These are phyloP conservation scores for Taurulus bubalis DNA, from an alignment of 2,113 vertebrate genomes.

Conservation along the genomic window DNA sequence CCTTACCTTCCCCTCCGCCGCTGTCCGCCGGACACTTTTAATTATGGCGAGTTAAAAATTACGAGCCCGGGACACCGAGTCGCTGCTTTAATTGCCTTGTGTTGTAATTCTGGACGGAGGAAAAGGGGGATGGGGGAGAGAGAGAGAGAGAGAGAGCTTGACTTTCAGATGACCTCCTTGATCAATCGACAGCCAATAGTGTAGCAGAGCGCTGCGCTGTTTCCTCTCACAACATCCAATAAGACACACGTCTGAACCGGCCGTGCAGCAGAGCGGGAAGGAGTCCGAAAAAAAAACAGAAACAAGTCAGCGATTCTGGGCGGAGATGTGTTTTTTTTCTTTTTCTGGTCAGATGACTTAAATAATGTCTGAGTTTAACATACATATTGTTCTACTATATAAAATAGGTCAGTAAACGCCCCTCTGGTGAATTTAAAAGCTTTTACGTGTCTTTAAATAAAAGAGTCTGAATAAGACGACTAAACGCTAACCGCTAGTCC, in stretches of 20 bases:
- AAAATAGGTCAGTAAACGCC: too few species aligned
- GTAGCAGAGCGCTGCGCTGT: slow-evolving; percentile 47
- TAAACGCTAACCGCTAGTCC: too few species aligned
- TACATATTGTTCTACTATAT: too few species aligned
- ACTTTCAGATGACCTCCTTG: slow-evolving; percentile 83
- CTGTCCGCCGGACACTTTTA: slow-evolving; percentile 77
- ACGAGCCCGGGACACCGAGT: slow-evolving; percentile 73
- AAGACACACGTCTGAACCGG: background rate
- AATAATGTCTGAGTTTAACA: too few species aligned
- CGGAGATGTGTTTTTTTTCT: too few species aligned
- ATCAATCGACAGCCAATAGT: slow-evolving; percentile 79
- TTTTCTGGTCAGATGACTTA: too few species aligned
- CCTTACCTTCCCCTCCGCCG: slow-evolving; percentile 33
- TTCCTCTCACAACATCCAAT: slow-evolving; percentile 19
- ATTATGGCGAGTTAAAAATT: slow-evolving; percentile 81
- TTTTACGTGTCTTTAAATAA: too few species aligned
- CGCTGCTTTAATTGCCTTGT: slow-evolving; percentile 75
- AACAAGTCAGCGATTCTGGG: too few species aligned
- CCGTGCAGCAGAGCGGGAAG: too few species aligned
- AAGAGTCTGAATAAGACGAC: too few species aligned
- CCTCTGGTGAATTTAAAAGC: too few species aligned
- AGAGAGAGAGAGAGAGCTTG: slow-evolving; percentile 25
- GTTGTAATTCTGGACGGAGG: slow-evolving; percentile 75
- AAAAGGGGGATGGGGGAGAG: background rate
- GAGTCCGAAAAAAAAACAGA: too few species aligned